Base-by-base conservation (phyloP, 2,888 invertebrate species). In the Meiosimyza platycephala region DNA sequence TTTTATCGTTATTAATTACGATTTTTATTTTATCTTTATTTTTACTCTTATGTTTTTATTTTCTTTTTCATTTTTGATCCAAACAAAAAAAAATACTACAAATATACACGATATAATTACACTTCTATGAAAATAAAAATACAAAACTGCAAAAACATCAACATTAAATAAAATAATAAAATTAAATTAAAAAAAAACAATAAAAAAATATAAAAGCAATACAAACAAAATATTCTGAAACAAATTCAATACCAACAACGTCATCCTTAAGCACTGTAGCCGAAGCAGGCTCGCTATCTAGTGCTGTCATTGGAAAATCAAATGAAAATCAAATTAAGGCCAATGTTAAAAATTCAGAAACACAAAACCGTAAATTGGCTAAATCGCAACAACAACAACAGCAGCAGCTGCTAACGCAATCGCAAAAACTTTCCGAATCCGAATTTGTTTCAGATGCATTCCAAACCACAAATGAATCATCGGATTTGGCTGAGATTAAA, bases 361-460 rank as follows among this genome's bases (percentile, higher is more conserved):
- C 16, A 22, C 33, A 60, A 72, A 59, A 60, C 28, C 33, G 47
- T 22, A 22, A 52, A 66, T 47, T 47, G 63, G 33, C 33, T 28
- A 51, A 28, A 11, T 15, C 54, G 7, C 52, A 63, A 71, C 16
- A 71, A 55, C 52, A 63, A 71, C 16, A 71, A 55, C 51, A 63
- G 63, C 62, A 55, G 13, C 47, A 13, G 7, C 55, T 16, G 59
- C 40, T n/a, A 40, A 47, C 11, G 47, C 76, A 50, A 73, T 66
- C 65, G 70, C 71, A 76, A 78, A 74, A 75, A 55, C 40, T 76
- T 73, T 84, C 85, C 75, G 88, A 89, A 84, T 91, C 92, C 83
- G 94, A 94, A 88, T 94, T 94, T 89, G 91, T 93, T 81, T 93
- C 93, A 82, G 94, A 94, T 86, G 90, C 91, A 82, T 92, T 93